A percentile compares a stretch with the other conserved stretches of the same genome.
These are phyloP conservation scores for Aramus guarauna DNA, from an alignment of 2,113 vertebrate species.

Conservation along the genomic window DNA sequence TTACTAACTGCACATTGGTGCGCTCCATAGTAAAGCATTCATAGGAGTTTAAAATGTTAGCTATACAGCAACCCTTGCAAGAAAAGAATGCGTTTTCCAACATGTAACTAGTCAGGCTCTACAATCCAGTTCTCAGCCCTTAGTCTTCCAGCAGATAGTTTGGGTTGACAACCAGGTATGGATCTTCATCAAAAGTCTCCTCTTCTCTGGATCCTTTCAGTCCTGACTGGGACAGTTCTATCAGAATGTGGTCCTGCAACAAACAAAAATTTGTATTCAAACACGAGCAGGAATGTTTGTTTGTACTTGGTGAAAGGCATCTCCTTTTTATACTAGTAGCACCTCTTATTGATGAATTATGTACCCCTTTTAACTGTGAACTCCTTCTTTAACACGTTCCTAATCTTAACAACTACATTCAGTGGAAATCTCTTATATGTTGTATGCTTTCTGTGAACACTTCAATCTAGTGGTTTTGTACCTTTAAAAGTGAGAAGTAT, in stretches of 20 bases:
- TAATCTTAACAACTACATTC: neutral
- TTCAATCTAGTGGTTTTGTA: neutral
- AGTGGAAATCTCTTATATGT: neutral
- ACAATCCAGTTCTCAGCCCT: neutral
- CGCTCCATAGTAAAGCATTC: neutral
- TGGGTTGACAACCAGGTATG: constrained; percentile 92
- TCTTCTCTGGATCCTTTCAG: constrained; percentile 80
- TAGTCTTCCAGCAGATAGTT: constrained; percentile 95
- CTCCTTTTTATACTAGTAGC: neutral
- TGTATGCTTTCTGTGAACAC: neutral
- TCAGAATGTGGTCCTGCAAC: constrained; percentile 93
- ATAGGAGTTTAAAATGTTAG: neutral
- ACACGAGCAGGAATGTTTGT: neutral
- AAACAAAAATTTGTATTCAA: neutral
- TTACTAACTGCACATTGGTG: neutral
- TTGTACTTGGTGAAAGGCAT: neutral
- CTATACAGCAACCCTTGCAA: neutral
- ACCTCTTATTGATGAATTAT: neutral
- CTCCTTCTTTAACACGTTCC: neutral
- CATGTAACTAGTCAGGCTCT: neutral
- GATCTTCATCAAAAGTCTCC: constrained; percentile 78
- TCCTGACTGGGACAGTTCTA: constrained; percentile 88
- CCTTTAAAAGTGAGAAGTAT: neutral
- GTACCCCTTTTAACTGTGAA: neutral
- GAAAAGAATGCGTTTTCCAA: neutral